Evolutionary conservation across 2,888 invertebrate genomes (phyloP), one percentile per base, ranked within the genome.

Genomic region (Tanaodytes sp.): DNA sequence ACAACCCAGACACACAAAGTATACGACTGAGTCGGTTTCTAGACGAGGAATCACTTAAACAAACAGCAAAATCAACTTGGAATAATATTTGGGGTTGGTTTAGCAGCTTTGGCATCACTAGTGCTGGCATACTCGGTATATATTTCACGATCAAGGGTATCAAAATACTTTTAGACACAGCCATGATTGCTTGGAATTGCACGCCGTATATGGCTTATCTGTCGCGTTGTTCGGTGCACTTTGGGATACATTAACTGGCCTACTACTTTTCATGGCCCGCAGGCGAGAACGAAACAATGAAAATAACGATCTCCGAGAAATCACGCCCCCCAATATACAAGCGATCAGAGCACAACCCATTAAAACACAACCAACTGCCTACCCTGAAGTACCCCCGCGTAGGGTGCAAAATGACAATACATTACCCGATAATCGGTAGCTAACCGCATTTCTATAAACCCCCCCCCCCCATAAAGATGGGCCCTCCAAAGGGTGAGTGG

Each of bases 151-250:
- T 42, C 1, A 1, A 43, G 23, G 1, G 9, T 2, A 14, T 33
- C 3, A 43, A 42, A 20, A 4, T 12, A 6, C 12, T 55, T n/a
- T 4, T 55, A 2, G 55, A 55, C 27, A 55, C 55, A 5, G 14
- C 14, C 0, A 15, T 55, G 1, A 42, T 8, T 11, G 14, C 0
- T 55, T 55, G 8, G 31, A 19, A 1, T 19, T 55, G 8, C 55
- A 55, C 36, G 14, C 20, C 2, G 42, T 55, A n/a, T 55, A 55
- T 12, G 55, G 43, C 2, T 54, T 27, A 14, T 33, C 31, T 1
- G 1, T 54, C 0, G 15, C 2, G 1, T 11, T 54, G 0, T 1
- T 54, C 1, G 54, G 54, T 3, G 23, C 54, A 1, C 5, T 54
- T 1, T 51, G 51, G 51, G 51, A 51, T 33, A n/a, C 6, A 4